Conservation (phyloP, 2,113 vertebrate species). For the Pogonocichla stellata region DNA sequence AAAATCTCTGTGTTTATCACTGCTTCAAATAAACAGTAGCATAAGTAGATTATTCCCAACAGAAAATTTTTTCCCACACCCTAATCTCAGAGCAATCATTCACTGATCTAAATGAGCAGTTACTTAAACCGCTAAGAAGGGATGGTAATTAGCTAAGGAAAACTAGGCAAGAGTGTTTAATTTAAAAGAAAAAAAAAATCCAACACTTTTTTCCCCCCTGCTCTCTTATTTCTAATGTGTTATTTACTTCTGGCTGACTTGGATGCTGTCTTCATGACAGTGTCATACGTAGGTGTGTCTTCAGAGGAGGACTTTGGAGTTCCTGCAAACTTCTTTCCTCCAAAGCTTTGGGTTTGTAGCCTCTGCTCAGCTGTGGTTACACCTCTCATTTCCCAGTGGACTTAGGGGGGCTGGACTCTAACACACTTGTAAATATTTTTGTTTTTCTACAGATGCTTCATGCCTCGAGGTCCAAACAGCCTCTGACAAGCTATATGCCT, state of each 20-base stretch:
- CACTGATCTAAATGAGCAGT: slow-evolving; percentile 91
- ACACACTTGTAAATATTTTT: background rate
- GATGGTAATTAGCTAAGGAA: slow-evolving; percentile 86
- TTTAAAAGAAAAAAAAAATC: background rate
- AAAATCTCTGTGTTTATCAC: slow-evolving; percentile 87
- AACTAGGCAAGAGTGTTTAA: slow-evolving; percentile 73
- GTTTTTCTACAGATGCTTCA: background rate
- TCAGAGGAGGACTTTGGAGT: background rate
- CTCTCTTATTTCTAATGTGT: background rate
- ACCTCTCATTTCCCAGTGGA: background rate
- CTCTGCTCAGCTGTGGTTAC: background rate
- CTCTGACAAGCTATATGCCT: background rate
- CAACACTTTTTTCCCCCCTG: background rate
- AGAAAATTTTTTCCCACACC: slow-evolving; percentile 82
- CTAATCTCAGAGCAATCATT: slow-evolving; percentile 89
- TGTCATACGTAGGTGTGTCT: background rate
- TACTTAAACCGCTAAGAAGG: slow-evolving; percentile 84
- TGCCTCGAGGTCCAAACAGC: background rate
- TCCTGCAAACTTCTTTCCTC: background rate
- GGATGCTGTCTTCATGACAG: background rate
- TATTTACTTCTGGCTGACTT: background rate
- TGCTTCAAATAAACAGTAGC: slow-evolving; percentile 83
- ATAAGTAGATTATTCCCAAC: slow-evolving; percentile 88
- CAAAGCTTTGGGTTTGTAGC: background rate
- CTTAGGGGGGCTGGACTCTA: background rate